Percentiles rank a stretch among this genome's conserved stretches.
Evolutionary conservation across 2,888 invertebrate species (phyloP).

Genomic region (Iphiclides podalirius): DNA sequence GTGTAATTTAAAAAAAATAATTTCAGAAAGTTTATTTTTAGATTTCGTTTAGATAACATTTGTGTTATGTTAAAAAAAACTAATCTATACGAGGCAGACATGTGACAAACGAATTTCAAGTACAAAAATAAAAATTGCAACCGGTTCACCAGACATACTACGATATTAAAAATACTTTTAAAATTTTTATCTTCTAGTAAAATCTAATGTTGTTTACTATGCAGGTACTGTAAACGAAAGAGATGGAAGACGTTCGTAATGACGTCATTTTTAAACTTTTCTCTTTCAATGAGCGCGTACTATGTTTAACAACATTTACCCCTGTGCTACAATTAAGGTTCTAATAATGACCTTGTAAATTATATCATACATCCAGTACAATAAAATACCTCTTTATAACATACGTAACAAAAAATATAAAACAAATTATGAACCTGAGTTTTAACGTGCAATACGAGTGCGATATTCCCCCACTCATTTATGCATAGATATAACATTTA

Average conservation of each 20-base stretch:
- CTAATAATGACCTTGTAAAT: conserved; percentile 5
- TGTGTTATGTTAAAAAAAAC: too few relatives aligned
- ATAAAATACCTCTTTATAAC: conserved; percentile 22
- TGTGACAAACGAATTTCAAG: too few relatives aligned
- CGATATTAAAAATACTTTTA: too few relatives aligned
- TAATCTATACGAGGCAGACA: too few relatives aligned
- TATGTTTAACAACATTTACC: conserved; percentile 7
- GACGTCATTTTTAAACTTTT: background rate
- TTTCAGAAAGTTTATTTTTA: too few relatives aligned
- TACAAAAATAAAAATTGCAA: too few relatives aligned
- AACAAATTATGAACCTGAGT: conserved; percentile 14
- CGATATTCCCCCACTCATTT: conserved; percentile 5
- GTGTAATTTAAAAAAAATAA: too few relatives aligned
- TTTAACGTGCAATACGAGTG: conserved; percentile 12
- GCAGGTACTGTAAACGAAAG: background rate
- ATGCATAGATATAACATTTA: conserved; percentile 7
- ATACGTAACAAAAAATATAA: conserved; percentile 19
- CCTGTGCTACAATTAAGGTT: conserved; percentile 10
- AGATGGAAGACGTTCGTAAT: conserved; percentile 1
- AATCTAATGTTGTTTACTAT: too few relatives aligned
- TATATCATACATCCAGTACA: conserved; percentile 6
- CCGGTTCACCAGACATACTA: too few relatives aligned
- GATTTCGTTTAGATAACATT: too few relatives aligned
- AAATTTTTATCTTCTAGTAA: too few relatives aligned
- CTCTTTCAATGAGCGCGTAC: too few relatives aligned